A percentile compares a stretch with the other conserved stretches of the same genome.
Evolutionary conservation across 2,113 vertebrate genomes (phyloP).

Genomic region (Podarcis raffonei): DNA sequence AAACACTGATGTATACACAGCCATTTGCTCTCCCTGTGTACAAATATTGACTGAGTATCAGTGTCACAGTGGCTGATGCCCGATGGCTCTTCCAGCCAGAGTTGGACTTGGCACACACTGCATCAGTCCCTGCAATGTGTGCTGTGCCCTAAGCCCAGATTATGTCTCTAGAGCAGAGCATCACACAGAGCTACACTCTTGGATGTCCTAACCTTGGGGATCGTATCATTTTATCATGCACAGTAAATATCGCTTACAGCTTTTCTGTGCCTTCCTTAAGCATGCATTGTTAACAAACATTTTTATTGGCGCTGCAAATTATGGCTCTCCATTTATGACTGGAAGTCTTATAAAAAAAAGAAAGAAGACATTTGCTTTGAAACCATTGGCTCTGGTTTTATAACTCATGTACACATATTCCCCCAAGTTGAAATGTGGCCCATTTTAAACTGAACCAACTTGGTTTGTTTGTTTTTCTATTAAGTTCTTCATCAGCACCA

Average conservation of each 20-base stretch:
- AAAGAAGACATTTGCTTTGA: neutral
- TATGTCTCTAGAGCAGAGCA: neutral
- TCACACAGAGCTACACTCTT: neutral
- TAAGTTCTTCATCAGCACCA: neutral
- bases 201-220: neutral
- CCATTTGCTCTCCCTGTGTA: neutral
- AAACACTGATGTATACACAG: neutral
- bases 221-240: constrained; percentile 2
- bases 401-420: neutral
- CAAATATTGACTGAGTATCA: neutral
- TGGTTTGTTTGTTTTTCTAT: neutral
- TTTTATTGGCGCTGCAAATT: neutral
- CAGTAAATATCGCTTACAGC: neutral
- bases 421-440: neutral
- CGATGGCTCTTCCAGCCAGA: neutral
- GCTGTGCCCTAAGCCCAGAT: neutral
- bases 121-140: neutral
- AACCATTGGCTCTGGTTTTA: neutral
- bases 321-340: neutral
- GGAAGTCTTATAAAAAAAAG: neutral
- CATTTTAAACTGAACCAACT: neutral
- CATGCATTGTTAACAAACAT: neutral
- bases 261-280: neutral
- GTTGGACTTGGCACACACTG: neutral
- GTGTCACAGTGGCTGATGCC: neutral